Conservation (phyloP, 2,113 vertebrate species). For the Paracanthobrama guichenoti region DNA sequence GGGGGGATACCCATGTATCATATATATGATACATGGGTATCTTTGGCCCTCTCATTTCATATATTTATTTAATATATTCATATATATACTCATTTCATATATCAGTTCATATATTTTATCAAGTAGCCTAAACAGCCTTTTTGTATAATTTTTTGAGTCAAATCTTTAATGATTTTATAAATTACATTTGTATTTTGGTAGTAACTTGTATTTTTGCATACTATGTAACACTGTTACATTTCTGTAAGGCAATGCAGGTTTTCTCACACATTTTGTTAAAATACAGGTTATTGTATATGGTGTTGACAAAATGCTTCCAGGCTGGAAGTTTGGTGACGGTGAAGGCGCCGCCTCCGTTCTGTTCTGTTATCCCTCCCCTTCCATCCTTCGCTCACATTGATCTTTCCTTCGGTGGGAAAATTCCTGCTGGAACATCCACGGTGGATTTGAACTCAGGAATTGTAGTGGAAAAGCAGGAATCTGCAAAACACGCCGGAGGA, state of each 20-base stretch:
- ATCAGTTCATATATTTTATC: too few relatives aligned
- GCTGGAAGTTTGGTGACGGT: constrained; percentile 10
- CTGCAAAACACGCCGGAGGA: background rate
- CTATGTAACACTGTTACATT: background rate
- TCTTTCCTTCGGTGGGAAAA: constrained; percentile 45
- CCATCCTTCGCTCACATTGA: constrained; percentile 14
- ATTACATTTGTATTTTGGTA: too few relatives aligned
- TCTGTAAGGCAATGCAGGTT: background rate
- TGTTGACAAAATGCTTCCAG: constrained; percentile 18
- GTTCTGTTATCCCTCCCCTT: constrained; percentile 25
- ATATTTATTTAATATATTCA: too few relatives aligned
- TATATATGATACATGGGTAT: too few relatives aligned
- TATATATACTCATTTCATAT: too few relatives aligned
- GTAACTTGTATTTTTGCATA: background rate
- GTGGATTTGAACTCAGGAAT: constrained; percentile 24
- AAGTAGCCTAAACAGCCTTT: too few relatives aligned
- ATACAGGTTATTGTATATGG: background rate
- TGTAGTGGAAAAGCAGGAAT: constrained; percentile 13
- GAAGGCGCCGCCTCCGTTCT: background rate
- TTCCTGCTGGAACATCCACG: constrained; percentile 48
- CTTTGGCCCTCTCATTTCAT: too few relatives aligned
- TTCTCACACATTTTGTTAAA: background rate
- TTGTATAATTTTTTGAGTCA: too few relatives aligned
- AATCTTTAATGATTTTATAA: too few relatives aligned
- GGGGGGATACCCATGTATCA: too few relatives aligned